Percentiles rank a stretch among this genome's conserved stretches.
phyloP scores from a whole-genome alignment of 1,140 invertebrate species.

The Mycetomoellerius zeteki region DNA sequence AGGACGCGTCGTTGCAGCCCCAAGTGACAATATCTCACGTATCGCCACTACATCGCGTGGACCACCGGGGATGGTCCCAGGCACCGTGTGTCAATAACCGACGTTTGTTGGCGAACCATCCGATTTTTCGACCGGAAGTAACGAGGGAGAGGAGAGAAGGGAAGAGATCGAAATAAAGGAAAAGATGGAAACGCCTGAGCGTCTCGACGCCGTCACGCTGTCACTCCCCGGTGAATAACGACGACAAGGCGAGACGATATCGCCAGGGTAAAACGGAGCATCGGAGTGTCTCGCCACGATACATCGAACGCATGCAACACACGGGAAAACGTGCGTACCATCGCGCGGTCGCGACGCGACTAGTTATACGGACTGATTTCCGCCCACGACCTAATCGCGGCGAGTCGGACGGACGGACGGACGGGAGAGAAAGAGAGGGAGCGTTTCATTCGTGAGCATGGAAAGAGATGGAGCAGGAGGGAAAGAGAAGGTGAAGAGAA shows the following conservation, averaged over 20 bases:
- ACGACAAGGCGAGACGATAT: background rate
- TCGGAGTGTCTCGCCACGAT: background rate
- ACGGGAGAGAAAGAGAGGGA: background rate
- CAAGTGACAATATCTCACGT: background rate
- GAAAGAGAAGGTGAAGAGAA: constrained; percentile 3
- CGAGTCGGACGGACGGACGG: constrained; percentile 35
- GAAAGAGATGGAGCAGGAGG: background rate
- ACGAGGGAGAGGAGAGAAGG: background rate
- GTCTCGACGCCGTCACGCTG: background rate
- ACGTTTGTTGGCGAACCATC: background rate
- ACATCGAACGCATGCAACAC: background rate
- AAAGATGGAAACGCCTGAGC: background rate
- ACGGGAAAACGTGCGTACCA: constrained; percentile 54
- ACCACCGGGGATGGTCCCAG: background rate
- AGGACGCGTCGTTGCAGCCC: background rate
- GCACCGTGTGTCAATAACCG: background rate
- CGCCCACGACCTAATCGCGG: constrained; percentile 76
- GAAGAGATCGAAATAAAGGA: background rate
- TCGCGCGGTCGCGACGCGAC: constrained; percentile 74
- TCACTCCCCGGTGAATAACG: background rate
- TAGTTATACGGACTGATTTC: constrained; percentile 80
- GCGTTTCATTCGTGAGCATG: background rate
- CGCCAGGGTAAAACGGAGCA: background rate
- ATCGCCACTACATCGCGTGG: background rate
- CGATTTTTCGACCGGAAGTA: background rate